A percentile compares a stretch with the other conserved stretches of the same genome.
These are phyloP conservation scores for Oncorhynchus gorbuscha DNA, from an alignment of 2,113 vertebrate genomes.

Conservation along the genomic window DNA sequence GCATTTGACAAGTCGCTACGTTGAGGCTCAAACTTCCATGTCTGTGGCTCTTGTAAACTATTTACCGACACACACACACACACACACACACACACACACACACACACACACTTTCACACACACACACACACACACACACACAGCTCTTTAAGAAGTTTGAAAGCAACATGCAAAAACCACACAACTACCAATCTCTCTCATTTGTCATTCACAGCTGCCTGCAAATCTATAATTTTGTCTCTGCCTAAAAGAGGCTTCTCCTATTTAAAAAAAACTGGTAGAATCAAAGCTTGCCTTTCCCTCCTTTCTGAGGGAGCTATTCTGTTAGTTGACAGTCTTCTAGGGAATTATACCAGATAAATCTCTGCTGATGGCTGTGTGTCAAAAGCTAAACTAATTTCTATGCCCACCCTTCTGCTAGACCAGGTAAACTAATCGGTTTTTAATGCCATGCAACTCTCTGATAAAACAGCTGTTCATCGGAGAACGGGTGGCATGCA, in stretches of 20 bases:
- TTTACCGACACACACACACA: constrained; percentile 8
- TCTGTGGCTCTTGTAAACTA: constrained; percentile 19
- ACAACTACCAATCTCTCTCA: constrained; percentile 12
- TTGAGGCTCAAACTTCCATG: neutral
- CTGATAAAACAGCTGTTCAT: constrained; percentile 69
- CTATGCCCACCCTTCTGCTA: constrained; percentile 1
- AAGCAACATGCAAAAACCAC: constrained; percentile 30
- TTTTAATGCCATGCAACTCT: constrained; percentile 31
- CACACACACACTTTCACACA: too few relatives aligned
- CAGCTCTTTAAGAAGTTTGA: constrained; percentile 11
- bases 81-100: neutral
- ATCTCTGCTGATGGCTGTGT: too few relatives aligned
- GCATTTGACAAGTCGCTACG: neutral
- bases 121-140: too few relatives aligned
- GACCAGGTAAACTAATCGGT: constrained; percentile 29
- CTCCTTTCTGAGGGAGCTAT: neutral
- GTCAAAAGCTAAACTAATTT: constrained; percentile 13
- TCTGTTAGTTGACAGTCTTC: neutral
- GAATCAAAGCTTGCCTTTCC: neutral
- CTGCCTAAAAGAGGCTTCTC: constrained; percentile 26
- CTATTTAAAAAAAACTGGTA: constrained; percentile 6
- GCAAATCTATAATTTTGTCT: constrained; percentile 40
- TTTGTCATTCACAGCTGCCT: constrained; percentile 31
- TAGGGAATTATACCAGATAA: neutral
- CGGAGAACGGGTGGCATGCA: constrained; percentile 59